Evolutionary conservation across 2,888 invertebrate species (phyloP).

Genomic region (Seira sanloemensis): DNA sequence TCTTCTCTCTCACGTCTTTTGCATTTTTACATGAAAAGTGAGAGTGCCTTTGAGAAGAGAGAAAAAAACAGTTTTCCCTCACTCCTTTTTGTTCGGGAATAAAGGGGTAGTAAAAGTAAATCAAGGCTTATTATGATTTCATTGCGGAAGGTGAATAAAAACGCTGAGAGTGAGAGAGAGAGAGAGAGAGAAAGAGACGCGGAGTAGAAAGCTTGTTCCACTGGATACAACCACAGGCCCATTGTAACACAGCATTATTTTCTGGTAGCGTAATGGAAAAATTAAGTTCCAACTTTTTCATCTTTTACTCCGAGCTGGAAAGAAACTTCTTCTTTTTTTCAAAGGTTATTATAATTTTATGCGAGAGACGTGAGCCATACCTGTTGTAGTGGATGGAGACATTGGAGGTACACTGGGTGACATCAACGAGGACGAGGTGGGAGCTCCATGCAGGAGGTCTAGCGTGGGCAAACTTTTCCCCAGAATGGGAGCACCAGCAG

Average conservation of each 20-base stretch:
- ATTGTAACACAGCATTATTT: too few species aligned
- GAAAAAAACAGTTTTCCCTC: not conserved
- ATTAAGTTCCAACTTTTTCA: not conserved
- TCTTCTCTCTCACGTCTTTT: not conserved
- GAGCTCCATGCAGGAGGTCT: constrained; percentile 64
- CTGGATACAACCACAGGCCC: too few species aligned
- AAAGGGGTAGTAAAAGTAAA: constrained; percentile 27
- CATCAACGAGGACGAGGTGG: constrained; percentile 39
- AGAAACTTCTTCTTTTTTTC: not conserved
- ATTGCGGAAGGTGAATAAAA: constrained; percentile 19
- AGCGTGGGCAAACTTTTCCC: constrained; percentile 64
- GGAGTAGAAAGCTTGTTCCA: too few species aligned
- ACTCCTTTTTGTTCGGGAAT: not conserved
- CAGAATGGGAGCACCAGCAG: constrained; percentile 20
- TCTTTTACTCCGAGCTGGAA: not conserved
- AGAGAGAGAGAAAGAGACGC: constrained; percentile 3
- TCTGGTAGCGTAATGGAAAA: not conserved
- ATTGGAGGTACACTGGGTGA: constrained; percentile 40
- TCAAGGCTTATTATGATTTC: constrained; percentile 50
- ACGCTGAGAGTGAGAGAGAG: not conserved
- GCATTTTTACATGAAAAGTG: not conserved
- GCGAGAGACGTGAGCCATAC: constrained; percentile 12
- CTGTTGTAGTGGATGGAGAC: constrained; percentile 48
- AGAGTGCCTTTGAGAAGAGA: not conserved
- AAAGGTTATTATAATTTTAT: not conserved